Conservation (phyloP, 2,113 vertebrate genomes). For the Lampris incognitus region DNA sequence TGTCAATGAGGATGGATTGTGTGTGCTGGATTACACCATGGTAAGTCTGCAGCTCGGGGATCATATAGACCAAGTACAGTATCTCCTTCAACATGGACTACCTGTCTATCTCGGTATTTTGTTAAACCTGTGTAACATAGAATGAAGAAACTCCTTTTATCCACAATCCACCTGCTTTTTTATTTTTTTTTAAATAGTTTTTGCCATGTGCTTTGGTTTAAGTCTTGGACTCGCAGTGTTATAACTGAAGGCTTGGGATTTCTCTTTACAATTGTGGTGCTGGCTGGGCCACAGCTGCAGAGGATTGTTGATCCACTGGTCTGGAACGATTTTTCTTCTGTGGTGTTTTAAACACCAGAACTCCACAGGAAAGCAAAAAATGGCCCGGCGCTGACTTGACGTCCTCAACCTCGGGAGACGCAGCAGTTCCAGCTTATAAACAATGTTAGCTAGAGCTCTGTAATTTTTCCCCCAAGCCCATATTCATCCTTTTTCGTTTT, state of each 20-base stretch:
- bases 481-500: slow-evolving; percentile 41
- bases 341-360: slow-evolving; percentile 54
- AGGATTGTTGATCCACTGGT: slow-evolving; percentile 47
- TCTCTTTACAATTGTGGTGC: slow-evolving; percentile 22
- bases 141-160: not conserved
- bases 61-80: not conserved
- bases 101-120: slow-evolving; percentile 1
- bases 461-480: slow-evolving; percentile 63
- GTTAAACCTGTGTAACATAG: not conserved
- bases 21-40: slow-evolving; percentile 88
- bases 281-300: slow-evolving; percentile 18
- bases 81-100: not conserved
- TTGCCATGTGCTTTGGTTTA: slow-evolving; percentile 1
- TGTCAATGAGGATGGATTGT: slow-evolving; percentile 90
- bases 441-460: slow-evolving; percentile 55
- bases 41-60: slow-evolving; percentile 69
- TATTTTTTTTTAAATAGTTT: slow-evolving; percentile 1
- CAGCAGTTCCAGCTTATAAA: slow-evolving; percentile 57
- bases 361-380: slow-evolving; percentile 59
- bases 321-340: slow-evolving; percentile 60
- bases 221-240: not conserved
- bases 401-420: slow-evolving; percentile 44
- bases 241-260: slow-evolving; percentile 21
- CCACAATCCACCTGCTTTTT: not conserved
- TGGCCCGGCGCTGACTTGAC: slow-evolving; percentile 38